Base-by-base conservation (phyloP, 2,888 invertebrate genomes). In the Oscheius myriophilus region DNA sequence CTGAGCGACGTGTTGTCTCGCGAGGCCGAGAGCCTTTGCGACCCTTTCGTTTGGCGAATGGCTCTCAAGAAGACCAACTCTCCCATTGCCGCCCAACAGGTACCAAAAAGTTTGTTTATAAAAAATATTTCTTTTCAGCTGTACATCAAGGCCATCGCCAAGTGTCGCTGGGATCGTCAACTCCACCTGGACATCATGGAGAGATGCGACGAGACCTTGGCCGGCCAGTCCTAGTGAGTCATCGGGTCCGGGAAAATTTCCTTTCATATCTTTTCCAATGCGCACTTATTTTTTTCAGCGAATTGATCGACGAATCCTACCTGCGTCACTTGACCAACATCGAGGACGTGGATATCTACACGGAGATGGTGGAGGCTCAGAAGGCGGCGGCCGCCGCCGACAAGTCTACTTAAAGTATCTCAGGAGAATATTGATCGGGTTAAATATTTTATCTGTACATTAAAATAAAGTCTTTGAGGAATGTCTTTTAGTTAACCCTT, bases 121-220 rank as follows among this genome's bases (percentile, higher is more conserved):
- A 12, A 23, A 1, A 14, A 25, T 21, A 9, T 51, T 51, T 1
- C n/a, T 52, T 42, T 63, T 12, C n/a, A 63, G 63, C 21, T 33
- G 11, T 63, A 63, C 51, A 43, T 33, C 11, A 53, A 63, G 14
- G 63, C 63, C 16, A 43, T 23, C 21, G 49, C 45, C 43, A 26
- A 65, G n/a, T 65, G 65, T 46, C 43, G 55, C 11, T 65, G 54
- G 54, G 42, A 54, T 21, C 42, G 46, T 1, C 16, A 45, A 7
- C 16, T 65, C 2, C 65, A 65, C 33, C 42, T 65, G 42, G 53
- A 63, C 23, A n/a, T 46, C 25, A 26, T 61, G 33, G 33, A 3
- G 6, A 23, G 23, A n/a, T 2, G 18, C 9, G 39, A 18, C 18
- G 16, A 39, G 16, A 18, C 33, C 18, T 16, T 18, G 2, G n/a